phyloP scores from a whole-genome alignment of 2,888 invertebrate genomes.

The Malthinus flaveolus region DNA sequence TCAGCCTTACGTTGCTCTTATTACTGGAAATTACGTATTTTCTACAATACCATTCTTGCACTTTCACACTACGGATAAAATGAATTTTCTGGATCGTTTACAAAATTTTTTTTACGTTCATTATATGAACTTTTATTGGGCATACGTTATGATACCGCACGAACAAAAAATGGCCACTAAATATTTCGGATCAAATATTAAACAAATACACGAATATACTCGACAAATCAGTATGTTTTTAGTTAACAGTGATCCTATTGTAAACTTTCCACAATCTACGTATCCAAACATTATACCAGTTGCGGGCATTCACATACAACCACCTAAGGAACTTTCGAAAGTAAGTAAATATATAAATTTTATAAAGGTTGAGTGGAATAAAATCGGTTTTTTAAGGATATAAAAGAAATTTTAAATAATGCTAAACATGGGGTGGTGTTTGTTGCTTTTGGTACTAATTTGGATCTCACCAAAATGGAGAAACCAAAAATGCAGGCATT shows the following conservation, averaged over 20 bases:
- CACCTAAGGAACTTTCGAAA: slow-evolving; percentile 38
- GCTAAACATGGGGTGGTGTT: slow-evolving; percentile 45
- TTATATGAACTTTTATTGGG: slow-evolving; percentile 5
- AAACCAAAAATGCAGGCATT: background rate
- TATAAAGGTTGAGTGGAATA: no score
- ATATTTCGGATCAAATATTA: slow-evolving; percentile 37
- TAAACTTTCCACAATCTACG: slow-evolving; percentile 43
- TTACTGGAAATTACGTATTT: slow-evolving; percentile 31
- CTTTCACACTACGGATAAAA: slow-evolving; percentile 30
- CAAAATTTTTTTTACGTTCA: slow-evolving; percentile 30
- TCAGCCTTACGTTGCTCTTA: slow-evolving; percentile 18
- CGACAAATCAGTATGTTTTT: slow-evolving; percentile 41
- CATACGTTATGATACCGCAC: slow-evolving; percentile 20
- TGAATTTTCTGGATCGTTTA: slow-evolving; percentile 37
- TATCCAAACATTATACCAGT: slow-evolving; percentile 49
- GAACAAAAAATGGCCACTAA: slow-evolving; percentile 32
- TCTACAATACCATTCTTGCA: slow-evolving; percentile 38
- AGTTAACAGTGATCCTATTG: slow-evolving; percentile 41
- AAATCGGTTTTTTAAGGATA: slow-evolving; percentile 12
- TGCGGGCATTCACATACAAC: slow-evolving; percentile 47
- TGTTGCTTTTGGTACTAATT: slow-evolving; percentile 48
- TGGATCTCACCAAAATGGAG: slow-evolving; percentile 14
- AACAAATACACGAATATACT: slow-evolving; percentile 35
- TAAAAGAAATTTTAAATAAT: slow-evolving; percentile 38
- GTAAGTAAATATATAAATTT: slow-evolving; percentile 31